phyloP scores from a whole-genome alignment of 2,888 invertebrate species.

The Cheiracanthium punctorium region DNA sequence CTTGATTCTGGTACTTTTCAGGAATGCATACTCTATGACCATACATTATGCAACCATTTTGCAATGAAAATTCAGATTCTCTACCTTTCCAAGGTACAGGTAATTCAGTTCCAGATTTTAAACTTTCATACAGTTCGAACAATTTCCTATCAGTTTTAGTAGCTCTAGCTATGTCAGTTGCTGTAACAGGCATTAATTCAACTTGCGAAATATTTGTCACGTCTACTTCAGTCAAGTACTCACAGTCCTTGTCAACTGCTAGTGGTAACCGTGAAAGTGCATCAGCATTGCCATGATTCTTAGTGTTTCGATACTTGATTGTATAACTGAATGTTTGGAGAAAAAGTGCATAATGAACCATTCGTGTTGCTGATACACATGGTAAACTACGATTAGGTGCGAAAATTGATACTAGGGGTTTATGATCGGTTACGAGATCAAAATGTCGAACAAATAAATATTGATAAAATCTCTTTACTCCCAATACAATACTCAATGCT shows the following conservation, averaged over 20 bases:
- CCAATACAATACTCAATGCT: constrained; percentile 74
- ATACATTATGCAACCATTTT: constrained; percentile 51
- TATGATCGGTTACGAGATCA: constrained; percentile 49
- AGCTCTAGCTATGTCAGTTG: constrained; percentile 51
- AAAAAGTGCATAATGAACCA: constrained; percentile 51
- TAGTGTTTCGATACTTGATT: constrained; percentile 50
- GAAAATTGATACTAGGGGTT: constrained; percentile 53
- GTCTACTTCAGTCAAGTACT: constrained; percentile 50
- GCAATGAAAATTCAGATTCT: constrained; percentile 50
- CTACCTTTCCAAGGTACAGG: constrained; percentile 47
- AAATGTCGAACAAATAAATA: constrained; percentile 72
- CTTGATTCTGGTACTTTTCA: constrained; percentile 46
- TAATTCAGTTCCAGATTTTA: constrained; percentile 52
- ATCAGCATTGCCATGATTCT: constrained; percentile 49
- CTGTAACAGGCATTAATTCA: constrained; percentile 50
- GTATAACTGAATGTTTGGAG: constrained; percentile 50
- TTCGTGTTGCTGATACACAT: constrained; percentile 52
- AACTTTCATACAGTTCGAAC: constrained; percentile 49
- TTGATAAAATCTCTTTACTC: constrained; percentile 74
- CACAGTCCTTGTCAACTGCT: constrained; percentile 44
- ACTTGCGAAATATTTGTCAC: constrained; percentile 51
- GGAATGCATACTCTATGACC: constrained; percentile 50
- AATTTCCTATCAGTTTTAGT: constrained; percentile 51
- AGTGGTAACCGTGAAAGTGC: constrained; percentile 52
- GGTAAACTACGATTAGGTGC: constrained; percentile 54